A percentile compares a stretch with the other conserved stretches of the same genome.
Conservation (phyloP, 2,888 invertebrate genomes). For the Drosophila hamatofila region DNA sequence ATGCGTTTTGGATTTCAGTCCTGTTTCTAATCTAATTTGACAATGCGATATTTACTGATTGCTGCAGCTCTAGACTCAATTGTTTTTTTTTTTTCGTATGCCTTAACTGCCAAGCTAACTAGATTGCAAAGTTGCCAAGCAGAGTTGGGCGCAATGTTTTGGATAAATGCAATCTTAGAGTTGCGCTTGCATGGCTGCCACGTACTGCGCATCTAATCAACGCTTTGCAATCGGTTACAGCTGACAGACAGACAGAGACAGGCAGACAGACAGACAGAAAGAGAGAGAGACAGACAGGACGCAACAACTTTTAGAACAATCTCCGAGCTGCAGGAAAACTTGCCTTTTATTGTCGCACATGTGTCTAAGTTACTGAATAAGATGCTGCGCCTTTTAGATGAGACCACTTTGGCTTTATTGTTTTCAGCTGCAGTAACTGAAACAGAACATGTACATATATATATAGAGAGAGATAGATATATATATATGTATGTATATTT, state of each 20-base stretch:
- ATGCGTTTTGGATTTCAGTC: not conserved
- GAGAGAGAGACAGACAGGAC: not conserved
- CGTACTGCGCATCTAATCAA: slow-evolving; percentile 43
- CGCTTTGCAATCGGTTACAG: slow-evolving; percentile 24
- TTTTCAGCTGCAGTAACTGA: slow-evolving; percentile 8
- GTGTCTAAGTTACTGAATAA: slow-evolving; percentile 27
- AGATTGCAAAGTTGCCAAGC: slow-evolving; percentile 6
- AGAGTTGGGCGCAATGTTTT: slow-evolving; percentile 36
- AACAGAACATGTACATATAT: not conserved
- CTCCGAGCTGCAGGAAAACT: slow-evolving; percentile 14
- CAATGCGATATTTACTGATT: slow-evolving; percentile 2
- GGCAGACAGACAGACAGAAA: not conserved
- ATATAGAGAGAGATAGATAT: not conserved
- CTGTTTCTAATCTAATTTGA: not conserved
- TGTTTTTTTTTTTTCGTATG: not conserved
- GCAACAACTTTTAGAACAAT: slow-evolving; percentile 16
- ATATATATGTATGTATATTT: not conserved
- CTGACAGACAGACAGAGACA: slow-evolving; percentile 15
- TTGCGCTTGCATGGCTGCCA: slow-evolving; percentile 25
- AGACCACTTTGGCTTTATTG: slow-evolving; percentile 32
- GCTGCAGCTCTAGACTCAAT: slow-evolving; percentile 1
- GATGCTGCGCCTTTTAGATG: slow-evolving; percentile 23
- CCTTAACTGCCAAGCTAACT: not conserved
- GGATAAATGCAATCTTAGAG: slow-evolving; percentile 41
- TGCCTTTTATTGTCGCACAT: slow-evolving; percentile 44